Conservation (phyloP, 2,888 invertebrate species). For the Anarsia innoxiella region DNA sequence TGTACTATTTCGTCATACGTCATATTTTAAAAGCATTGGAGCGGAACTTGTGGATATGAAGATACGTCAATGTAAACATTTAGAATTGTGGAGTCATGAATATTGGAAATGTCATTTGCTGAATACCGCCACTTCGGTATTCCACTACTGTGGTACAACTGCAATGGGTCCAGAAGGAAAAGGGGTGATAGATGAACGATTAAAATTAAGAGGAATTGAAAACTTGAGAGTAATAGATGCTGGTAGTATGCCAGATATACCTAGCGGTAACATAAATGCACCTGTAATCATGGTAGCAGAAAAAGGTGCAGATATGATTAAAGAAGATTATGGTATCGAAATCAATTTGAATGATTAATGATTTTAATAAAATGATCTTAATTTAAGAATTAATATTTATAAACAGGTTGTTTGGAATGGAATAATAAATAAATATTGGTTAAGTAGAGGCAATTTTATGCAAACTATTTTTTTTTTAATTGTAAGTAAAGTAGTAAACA, state of each 20-base stretch:
- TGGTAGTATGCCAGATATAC: slow-evolving; percentile 77
- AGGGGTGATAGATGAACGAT: slow-evolving; percentile 38
- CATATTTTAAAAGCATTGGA: slow-evolving; percentile 22
- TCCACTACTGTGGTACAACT: slow-evolving; percentile 49
- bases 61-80: slow-evolving; percentile 64
- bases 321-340: slow-evolving; percentile 34
- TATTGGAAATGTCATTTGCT: slow-evolving; percentile 41
- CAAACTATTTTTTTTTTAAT: too few relatives aligned
- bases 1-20: slow-evolving; percentile 22
- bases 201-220: slow-evolving; percentile 67
- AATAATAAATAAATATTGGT: too few relatives aligned
- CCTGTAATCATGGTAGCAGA: slow-evolving; percentile 78
- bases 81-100: slow-evolving; percentile 25
- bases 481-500: too few relatives aligned
- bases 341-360: too few relatives aligned
- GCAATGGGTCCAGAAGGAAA: slow-evolving; percentile 37
- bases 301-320: slow-evolving; percentile 76
- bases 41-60: slow-evolving; percentile 25
- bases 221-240: slow-evolving; percentile 77
- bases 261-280: slow-evolving; percentile 77
- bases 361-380: too few relatives aligned
- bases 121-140: slow-evolving; percentile 75
- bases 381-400: too few relatives aligned
- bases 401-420: too few relatives aligned
- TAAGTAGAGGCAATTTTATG: too few relatives aligned